Conservation (phyloP, 2,888 invertebrate species). For the Macropis europaea region DNA sequence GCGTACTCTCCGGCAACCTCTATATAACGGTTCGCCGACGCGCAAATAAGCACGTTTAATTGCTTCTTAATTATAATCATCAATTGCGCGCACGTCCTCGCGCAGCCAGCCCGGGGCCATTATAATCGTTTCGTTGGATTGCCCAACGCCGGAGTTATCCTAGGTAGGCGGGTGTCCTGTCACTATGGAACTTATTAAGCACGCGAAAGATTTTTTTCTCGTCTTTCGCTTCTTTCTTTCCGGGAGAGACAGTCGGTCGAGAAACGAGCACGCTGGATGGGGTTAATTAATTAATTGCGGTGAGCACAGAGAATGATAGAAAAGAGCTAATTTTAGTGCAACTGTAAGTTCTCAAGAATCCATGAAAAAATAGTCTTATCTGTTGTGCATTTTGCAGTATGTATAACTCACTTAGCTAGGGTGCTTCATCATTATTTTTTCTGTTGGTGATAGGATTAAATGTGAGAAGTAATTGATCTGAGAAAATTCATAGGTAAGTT, state of each 20-base stretch:
- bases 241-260: constrained; percentile 12
- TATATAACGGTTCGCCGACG: constrained; percentile 48
- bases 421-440: too few species aligned
- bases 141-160: constrained; percentile 23
- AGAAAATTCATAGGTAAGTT: too few species aligned
- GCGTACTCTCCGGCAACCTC: constrained; percentile 33
- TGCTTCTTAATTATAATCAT: constrained; percentile 61
- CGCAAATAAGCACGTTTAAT: constrained; percentile 57
- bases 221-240: constrained; percentile 2
- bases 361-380: too few species aligned
- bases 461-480: too few species aligned
- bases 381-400: too few species aligned
- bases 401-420: too few species aligned
- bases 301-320: too few species aligned
- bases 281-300: constrained; percentile 41
- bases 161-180: constrained; percentile 48
- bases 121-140: constrained; percentile 34
- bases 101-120: constrained; percentile 7
- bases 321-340: too few species aligned
- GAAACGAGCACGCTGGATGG: constrained; percentile 12
- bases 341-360: too few species aligned
- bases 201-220: background rate
- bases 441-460: too few species aligned
- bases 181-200: constrained; percentile 42
- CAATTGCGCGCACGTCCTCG: constrained; percentile 40